Evolutionary conservation across 2,797 vertebrate species (phyloP).

Genomic region (Tapirus indicus): DNA sequence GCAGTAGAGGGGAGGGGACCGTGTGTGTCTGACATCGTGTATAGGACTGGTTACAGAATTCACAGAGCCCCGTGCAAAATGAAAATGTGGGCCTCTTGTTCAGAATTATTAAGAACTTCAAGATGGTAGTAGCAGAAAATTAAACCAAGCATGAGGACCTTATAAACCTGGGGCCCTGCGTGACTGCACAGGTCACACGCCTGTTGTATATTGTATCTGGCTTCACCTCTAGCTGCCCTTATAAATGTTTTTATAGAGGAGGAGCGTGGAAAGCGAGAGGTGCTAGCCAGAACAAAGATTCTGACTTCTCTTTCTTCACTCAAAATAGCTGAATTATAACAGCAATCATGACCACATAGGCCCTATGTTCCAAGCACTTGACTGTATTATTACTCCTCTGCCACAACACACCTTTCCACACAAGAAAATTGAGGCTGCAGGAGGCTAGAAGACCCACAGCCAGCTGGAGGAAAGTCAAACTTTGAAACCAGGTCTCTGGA

Average conservation of each 20-base stretch:
- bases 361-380: too few relatives aligned
- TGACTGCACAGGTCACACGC: not conserved
- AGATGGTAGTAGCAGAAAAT: not conserved
- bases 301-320: not conserved
- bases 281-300: not conserved
- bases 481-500: not conserved
- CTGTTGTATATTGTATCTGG: fast-evolving
- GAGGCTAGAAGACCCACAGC: not conserved
- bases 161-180: not conserved
- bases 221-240: not conserved
- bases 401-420: not conserved
- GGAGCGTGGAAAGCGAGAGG: not conserved
- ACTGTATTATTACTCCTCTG: not conserved
- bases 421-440: not conserved
- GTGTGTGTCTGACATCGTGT: not conserved
- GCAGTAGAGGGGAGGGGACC: not conserved
- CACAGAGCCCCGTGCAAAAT: not conserved
- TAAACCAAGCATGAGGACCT: not conserved
- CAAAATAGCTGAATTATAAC: not conserved
- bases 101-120: not conserved
- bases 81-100: not conserved
- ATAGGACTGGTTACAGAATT: not conserved
- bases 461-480: not conserved
- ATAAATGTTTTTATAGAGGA: not conserved
- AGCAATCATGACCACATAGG: not conserved